phyloP scores from a whole-genome alignment of 2,113 vertebrate genomes.

The Hystrix cristata region DNA sequence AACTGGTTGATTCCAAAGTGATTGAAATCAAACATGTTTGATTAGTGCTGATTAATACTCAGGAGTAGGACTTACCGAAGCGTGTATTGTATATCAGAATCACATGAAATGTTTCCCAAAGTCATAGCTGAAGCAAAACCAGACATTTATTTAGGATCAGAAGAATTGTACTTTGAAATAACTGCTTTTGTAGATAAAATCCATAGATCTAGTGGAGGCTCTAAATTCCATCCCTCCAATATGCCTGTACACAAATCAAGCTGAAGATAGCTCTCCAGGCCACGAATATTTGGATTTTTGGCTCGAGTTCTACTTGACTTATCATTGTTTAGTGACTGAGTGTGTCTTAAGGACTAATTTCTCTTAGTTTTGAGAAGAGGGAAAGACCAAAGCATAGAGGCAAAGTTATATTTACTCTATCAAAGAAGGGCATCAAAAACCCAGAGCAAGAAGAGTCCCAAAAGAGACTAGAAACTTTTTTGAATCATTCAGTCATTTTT shows the following conservation, averaged over 20 bases:
- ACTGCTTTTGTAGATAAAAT: neutral
- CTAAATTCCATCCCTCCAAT: neutral
- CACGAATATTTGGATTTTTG: fast-evolving
- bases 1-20: neutral
- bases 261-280: neutral
- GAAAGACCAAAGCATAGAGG: neutral
- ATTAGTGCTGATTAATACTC: neutral
- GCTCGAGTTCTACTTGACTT: neutral
- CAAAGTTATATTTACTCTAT: neutral
- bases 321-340: neutral
- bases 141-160: neutral
- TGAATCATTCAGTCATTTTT: neutral
- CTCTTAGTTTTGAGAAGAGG: neutral
- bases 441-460: neutral
- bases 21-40: neutral
- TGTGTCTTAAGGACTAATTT: neutral
- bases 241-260: neutral
- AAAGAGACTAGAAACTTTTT: neutral
- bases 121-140: neutral
- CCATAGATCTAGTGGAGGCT: neutral
- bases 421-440: neutral
- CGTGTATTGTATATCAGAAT: neutral
- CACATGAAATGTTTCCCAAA: neutral
- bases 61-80: neutral
- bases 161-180: neutral